Evolutionary conservation across 1,140 invertebrate species (phyloP).

Genomic region (Rhyacophila brunnea): DNA sequence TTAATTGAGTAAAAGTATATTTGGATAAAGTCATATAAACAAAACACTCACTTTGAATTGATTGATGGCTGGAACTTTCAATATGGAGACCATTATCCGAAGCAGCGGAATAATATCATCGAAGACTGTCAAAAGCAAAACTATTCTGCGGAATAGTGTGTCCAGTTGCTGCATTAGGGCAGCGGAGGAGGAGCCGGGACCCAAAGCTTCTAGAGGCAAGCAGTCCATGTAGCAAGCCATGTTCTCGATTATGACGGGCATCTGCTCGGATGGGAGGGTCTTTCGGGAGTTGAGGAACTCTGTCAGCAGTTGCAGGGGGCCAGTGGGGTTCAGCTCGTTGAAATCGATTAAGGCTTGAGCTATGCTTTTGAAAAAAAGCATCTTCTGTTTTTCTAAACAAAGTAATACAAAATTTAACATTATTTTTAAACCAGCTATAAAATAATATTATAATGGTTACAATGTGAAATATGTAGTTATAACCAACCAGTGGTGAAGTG

Average conservation of each 20-base stretch:
- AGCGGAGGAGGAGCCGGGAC: conserved; percentile 71
- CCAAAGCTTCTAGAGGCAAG: conserved; percentile 80
- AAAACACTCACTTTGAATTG: conserved; percentile 79
- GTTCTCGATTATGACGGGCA: conserved; percentile 80
- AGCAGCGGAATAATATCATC: conserved; percentile 77
- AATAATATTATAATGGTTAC: too few relatives aligned
- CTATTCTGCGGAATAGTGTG: conserved; percentile 76
- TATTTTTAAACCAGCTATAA: too few relatives aligned
- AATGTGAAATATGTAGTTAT: too few relatives aligned
- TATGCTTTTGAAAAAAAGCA: conserved; percentile 90
- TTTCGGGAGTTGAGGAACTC: conserved; percentile 91
- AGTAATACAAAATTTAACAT: too few relatives aligned
- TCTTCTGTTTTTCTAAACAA: conserved; percentile 62
- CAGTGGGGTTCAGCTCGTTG: conserved; percentile 91
- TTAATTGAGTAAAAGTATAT: too few relatives aligned
- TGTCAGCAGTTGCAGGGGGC: conserved; percentile 86
- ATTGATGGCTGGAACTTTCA: conserved; percentile 80
- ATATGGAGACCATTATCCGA: conserved; percentile 79
- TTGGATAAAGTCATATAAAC: too few relatives aligned
- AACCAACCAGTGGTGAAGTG: too few relatives aligned
- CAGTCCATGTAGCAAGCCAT: conserved; percentile 91
- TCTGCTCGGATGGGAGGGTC: conserved; percentile 71
- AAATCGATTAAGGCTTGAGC: conserved; percentile 93
- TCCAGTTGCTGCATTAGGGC: conserved; percentile 82
- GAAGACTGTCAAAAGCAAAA: conserved; percentile 70